Evolutionary conservation across 2,113 vertebrate species (phyloP).

Genomic region (Menidia beryllina): DNA sequence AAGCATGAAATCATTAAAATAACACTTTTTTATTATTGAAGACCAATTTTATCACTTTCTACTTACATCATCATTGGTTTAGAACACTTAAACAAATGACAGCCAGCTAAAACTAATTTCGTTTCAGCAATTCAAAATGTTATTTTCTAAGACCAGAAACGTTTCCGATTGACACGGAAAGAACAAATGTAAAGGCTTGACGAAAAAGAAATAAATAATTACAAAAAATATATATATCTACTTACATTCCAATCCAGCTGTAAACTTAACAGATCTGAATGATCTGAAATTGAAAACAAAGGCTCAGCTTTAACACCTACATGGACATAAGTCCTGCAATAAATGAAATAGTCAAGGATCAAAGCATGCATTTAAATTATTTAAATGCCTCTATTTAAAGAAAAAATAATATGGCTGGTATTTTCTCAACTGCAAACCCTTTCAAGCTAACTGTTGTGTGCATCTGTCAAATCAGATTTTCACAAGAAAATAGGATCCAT

Average conservation of each 20-base stretch:
- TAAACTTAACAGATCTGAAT: not conserved
- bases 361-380: no score
- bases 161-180: not conserved
- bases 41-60: not conserved
- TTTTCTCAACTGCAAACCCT: not conserved
- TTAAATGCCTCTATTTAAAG: not conserved
- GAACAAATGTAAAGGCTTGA: not conserved
- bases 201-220: not conserved
- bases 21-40: conserved; percentile 28
- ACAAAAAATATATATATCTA: not conserved
- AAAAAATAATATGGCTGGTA: not conserved
- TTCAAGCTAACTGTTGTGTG: not conserved
- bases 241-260: not conserved
- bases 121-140: conserved; percentile 9
- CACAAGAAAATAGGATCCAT: not conserved
- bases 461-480: not conserved
- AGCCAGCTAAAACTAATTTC: not conserved
- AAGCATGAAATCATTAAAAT: not conserved
- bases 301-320: no score
- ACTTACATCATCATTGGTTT: conserved; percentile 3
- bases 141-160: conserved; percentile 14
- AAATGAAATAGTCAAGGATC: no score
- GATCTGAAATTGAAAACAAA: not conserved
- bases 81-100: conserved; percentile 18
- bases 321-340: no score